phyloP scores from a whole-genome alignment of 2,797 vertebrate species.

The Neomorphus geoffroyi region DNA sequence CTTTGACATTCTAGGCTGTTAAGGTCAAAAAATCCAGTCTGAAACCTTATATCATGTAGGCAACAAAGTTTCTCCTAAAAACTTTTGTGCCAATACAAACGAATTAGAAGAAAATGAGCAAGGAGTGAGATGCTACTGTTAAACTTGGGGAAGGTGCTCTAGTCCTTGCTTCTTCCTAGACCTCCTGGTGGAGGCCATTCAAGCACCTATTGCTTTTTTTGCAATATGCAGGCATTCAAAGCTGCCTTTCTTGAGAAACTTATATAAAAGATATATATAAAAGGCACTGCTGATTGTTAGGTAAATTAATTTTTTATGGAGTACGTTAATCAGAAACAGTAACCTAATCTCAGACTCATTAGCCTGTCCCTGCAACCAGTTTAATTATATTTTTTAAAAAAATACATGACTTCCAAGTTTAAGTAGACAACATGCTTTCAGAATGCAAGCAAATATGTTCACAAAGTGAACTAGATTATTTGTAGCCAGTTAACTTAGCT shows the following conservation, averaged over 20 bases:
- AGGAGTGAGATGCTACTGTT: neutral
- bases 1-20: neutral
- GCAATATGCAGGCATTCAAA: neutral
- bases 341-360: conserved; percentile 33
- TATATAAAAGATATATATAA: neutral
- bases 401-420: conserved; percentile 17
- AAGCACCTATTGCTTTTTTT: neutral
- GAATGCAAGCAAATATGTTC: neutral
- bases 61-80: neutral
- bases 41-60: neutral
- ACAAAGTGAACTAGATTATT: neutral
- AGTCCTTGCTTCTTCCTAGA: neutral
- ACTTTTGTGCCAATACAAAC: neutral
- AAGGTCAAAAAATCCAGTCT: conserved; percentile 5
- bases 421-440: neutral
- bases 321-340: neutral
- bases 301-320: conserved; percentile 12
- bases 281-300: neutral
- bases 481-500: neutral
- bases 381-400: conserved; percentile 25
- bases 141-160: neutral
- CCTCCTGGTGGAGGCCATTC: neutral
- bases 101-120: neutral
- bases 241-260: neutral
- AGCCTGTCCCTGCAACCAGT: neutral